Evolutionary conservation across 1,140 invertebrate species (phyloP).

Genomic region (Chymomyza costata): DNA sequence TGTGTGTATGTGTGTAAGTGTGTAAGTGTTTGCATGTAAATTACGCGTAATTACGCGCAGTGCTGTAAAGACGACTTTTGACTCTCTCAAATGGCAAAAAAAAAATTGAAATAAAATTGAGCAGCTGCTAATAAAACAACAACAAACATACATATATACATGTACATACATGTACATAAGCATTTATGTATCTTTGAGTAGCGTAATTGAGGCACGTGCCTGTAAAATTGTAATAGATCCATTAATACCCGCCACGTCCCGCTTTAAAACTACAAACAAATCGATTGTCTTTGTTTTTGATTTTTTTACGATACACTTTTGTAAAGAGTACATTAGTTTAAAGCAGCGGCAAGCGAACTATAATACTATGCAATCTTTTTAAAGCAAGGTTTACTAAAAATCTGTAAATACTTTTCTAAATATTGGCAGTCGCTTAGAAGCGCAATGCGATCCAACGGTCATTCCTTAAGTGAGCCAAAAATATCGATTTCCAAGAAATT

Average conservation of each 20-base stretch:
- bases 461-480: no score
- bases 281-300: constrained; percentile 36
- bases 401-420: no score
- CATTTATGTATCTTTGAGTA: background rate
- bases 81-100: no score
- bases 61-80: constrained; percentile 1
- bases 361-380: no score
- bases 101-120: constrained; percentile 1
- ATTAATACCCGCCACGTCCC: background rate
- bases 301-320: constrained; percentile 17
- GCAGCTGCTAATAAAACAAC: background rate
- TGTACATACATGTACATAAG: background rate
- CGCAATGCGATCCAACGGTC: no score
- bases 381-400: no score
- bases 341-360: no score
- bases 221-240: constrained; percentile 5
- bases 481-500: no score
- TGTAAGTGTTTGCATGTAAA: constrained; percentile 46
- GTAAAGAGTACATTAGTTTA: no score
- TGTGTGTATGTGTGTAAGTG: background rate
- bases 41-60: constrained; percentile 51
- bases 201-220: constrained; percentile 47
- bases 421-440: no score
- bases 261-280: constrained; percentile 26
- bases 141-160: background rate